These are phyloP conservation scores for Apis mellifera DNA, from an alignment of 1,140 invertebrate species.

Conservation along the genomic window Amel_HAv3.1 CM009931.2:19873501-19874000, in stretches of 20 bases:
- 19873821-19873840: constrained; percentile 47
- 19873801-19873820: constrained; percentile 40
- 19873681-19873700: background rate
- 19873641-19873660: constrained; percentile 40
- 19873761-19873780: constrained; percentile 61
- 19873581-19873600: background rate
- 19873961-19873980: constrained; percentile 70
- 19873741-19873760: constrained; percentile 71
- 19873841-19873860: constrained; percentile 73
- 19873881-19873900: background rate
- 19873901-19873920: background rate
- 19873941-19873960: constrained; percentile 68
- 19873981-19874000: constrained; percentile 68
- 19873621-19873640: background rate
- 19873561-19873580: background rate
- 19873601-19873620: background rate
- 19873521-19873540: background rate
- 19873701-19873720: constrained; percentile 23
- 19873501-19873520: background rate
- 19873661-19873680: no score
- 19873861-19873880: constrained; percentile 60
- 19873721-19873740: constrained; percentile 38
- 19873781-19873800: constrained; percentile 55
- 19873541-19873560: background rate
- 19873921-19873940: constrained; percentile 54